Base-by-base conservation (phyloP, 1,140 invertebrate species). In the Druon quercuslanigerum region DNA sequence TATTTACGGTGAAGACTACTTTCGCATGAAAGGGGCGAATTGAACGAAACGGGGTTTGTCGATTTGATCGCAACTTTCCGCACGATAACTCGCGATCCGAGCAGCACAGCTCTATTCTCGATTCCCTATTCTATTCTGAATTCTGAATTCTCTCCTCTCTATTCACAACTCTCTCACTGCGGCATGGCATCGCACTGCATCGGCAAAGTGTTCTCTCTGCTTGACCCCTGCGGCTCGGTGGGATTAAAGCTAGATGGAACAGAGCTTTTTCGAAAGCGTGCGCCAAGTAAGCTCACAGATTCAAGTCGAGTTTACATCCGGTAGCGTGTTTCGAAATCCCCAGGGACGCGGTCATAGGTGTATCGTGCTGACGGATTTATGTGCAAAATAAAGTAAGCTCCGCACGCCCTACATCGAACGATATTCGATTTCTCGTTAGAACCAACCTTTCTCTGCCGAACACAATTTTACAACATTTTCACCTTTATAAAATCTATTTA, bases 231-330 rank as follows among this genome's bases (percentile, higher is more conserved):
- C 72, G 79, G 82, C 72, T 82, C 70, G 71, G 20, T 78, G 60
- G 75, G 82, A 80, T 82, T 82, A 84, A 82, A 84, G 82, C 77
- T 82, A 77, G 80, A 82, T 84, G 78, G 80, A 84, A 80, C 82
- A 81, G 56, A 71, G 72, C 77, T 82, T 83, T 82, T 83, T 79
- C 75, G 50, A 80, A 66, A 78, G 66, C 70, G 25, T 33, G n/a
- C 20, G 52, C 74, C 70, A 70, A 72, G 78, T 81, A 81, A 83
- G 79, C 79, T 74, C 74, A 60, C 51, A 71, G 73, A 83, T 80
- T 77, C 79, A 74, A 76, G 78, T 83, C 79, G 77, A 66, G 73
- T 79, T 75, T 76, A 75, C 79, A 75, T 71, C 57, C 17, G 70
- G 71, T 60, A 33, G 72, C 73, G 73, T 75, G 57, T 73, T 83